Base-by-base conservation (phyloP, 30 jellyfish, hydroid and myxozoan genomes). In the Aurelia aurita region DNA sequence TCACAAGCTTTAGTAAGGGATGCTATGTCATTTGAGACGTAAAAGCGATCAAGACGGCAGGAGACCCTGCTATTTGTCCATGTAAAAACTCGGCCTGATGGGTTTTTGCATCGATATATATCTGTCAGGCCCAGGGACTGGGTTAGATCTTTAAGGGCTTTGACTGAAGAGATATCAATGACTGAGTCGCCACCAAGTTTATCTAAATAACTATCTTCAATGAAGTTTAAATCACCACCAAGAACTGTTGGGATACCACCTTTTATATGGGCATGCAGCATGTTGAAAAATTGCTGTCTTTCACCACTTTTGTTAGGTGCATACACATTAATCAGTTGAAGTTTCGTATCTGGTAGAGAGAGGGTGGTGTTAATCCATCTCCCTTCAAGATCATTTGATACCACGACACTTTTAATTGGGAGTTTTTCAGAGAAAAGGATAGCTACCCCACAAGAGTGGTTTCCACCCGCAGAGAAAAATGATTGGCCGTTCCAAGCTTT, bases 151-250 rank as follows among this genome's bases (percentile, higher is more conserved):
- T 70, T 16, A 8, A 35, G 39, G 16, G 23, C 26, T 11, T 70
- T 44, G 3, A 70, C 5, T 11, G 13, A 28, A 47, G 72, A 35
- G 26, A 26, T 8, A 14, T 71, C 43, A 12, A 3, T 28, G 28
- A 27, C 20, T 16, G 72, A 3, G 39, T 27, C 82, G 20, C 82
- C 70, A 16, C 82, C 82, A 70, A 5, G 10, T 70, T 31, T 70
- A 26, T 70, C 82, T 9, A 70, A 70, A 9, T 4, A 28, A 70
- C 4, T 35, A 43, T 70, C 82, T 47, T 70, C 82, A 70, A 70
- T 43, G 21, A 18, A 13, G 39, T 70, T 70, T 72, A 70, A 70
- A 43, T 70, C 82, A 29, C 82, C 82, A 3, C 82, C 82, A 14
- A 70, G 39, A 9, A 70, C 21, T 18, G 43, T 15, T 8, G 70